These are phyloP conservation scores for Eilema caniola DNA, from an alignment of 2,888 invertebrate species.

Conservation along the genomic window DNA sequence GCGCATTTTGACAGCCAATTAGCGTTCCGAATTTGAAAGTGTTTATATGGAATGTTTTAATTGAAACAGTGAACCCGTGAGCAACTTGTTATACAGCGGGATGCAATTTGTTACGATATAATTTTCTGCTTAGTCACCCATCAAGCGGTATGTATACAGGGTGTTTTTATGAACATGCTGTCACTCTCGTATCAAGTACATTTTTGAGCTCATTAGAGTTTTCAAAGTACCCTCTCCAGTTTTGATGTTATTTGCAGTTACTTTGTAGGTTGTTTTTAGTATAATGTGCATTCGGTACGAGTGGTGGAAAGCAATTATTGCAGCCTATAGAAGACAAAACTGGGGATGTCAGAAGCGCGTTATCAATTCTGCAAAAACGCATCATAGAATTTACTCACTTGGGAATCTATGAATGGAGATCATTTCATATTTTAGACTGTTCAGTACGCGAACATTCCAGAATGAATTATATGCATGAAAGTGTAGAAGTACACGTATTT, in stretches of 20 bases:
- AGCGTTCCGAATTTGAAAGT: constrained; percentile 62
- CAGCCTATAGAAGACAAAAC: not conserved
- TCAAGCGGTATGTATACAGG: constrained; percentile 51
- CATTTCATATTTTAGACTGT: not conserved
- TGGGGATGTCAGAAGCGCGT: not conserved
- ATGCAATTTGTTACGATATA: constrained; percentile 58
- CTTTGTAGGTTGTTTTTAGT: not conserved
- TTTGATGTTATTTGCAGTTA: not conserved
- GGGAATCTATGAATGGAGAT: not conserved
- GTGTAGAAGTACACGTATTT: not conserved
- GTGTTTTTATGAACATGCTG: constrained; percentile 43
- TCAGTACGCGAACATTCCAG: not conserved
- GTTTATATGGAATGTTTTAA: constrained; percentile 58
- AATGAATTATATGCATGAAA: not conserved
- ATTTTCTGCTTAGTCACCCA: constrained; percentile 70
- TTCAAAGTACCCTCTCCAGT: not conserved
- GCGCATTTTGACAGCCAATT: constrained; percentile 68
- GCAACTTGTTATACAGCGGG: constrained; percentile 56
- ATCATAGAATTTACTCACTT: not conserved
- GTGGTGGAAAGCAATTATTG: not conserved
- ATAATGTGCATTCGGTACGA: not conserved
- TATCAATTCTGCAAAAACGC: not conserved
- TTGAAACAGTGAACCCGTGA: constrained; percentile 55
- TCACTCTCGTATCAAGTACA: constrained; percentile 27
- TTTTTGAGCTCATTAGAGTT: constrained; percentile 38